A percentile compares a stretch with the other conserved stretches of the same genome.
Conservation (phyloP, 2,113 vertebrate species). For the Phalacrocorax carbo region DNA sequence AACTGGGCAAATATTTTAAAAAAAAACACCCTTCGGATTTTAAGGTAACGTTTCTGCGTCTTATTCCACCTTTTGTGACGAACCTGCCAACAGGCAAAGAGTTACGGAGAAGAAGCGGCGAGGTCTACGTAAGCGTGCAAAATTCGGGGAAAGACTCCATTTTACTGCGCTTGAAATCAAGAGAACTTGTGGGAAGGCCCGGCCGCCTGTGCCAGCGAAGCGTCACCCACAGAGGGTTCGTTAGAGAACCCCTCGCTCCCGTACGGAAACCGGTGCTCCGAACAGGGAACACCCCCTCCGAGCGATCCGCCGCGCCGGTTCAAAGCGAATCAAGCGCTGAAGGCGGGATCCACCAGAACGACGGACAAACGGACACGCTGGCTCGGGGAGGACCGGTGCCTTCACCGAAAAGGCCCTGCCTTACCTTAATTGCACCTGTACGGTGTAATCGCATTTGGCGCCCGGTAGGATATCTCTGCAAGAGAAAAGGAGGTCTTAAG, state of each 20-base stretch:
- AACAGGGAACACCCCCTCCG: neutral
- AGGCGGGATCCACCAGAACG: neutral
- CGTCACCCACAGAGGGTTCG: neutral
- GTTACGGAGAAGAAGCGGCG: neutral
- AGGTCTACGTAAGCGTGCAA: rapidly evolving
- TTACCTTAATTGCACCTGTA: constrained; percentile 78
- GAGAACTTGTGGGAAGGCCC: neutral
- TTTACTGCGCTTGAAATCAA: neutral
- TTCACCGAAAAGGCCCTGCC: neutral
- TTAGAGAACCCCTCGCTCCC: neutral
- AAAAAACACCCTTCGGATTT: neutral
- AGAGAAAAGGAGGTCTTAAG: neutral
- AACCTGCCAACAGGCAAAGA: neutral
- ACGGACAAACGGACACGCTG: rapidly evolving
- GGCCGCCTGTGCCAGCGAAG: no score
- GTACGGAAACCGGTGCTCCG: rapidly evolving
- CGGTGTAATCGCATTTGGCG: constrained; percentile 75
- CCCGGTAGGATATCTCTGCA: constrained; percentile 75
- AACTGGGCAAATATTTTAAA: no score
- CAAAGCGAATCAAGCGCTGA: neutral
- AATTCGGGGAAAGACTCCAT: neutral
- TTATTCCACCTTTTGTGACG: neutral
- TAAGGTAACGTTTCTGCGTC: neutral
- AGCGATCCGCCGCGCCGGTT: rapidly evolving
- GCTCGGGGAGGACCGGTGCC: neutral